Evolutionary conservation across 2,888 invertebrate species (phyloP).

Genomic region (Bedellia somnulentella): DNA sequence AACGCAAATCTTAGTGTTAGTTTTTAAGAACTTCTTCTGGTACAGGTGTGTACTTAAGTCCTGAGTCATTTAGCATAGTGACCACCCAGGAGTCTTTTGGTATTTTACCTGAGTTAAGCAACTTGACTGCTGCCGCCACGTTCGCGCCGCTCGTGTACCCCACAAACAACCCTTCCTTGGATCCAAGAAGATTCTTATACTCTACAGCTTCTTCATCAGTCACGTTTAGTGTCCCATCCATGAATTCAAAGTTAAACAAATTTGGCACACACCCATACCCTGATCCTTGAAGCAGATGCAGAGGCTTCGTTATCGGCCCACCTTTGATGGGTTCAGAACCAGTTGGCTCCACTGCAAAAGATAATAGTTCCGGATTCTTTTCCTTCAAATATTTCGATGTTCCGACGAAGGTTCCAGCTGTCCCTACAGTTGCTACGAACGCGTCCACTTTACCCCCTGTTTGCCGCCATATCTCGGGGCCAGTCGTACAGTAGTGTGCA

Average conservation of each 20-base stretch:
- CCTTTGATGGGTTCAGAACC: constrained; percentile 46
- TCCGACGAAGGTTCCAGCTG: constrained; percentile 42
- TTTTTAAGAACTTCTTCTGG: constrained; percentile 22
- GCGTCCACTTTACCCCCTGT: constrained; percentile 43
- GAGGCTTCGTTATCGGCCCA: constrained; percentile 34
- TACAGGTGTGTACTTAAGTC: constrained; percentile 42
- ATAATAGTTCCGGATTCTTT: constrained; percentile 27
- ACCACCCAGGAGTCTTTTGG: constrained; percentile 44
- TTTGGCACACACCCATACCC: constrained; percentile 44
- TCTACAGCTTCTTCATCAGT: constrained; percentile 36
- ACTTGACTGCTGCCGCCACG: constrained; percentile 41
- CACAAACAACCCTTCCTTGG: constrained; percentile 42
- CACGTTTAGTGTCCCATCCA: constrained; percentile 39
- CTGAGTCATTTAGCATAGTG: constrained; percentile 36
- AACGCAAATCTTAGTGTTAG: no score
- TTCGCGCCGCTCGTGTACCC: constrained; percentile 51
- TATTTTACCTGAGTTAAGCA: constrained; percentile 33
- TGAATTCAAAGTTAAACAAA: constrained; percentile 33
- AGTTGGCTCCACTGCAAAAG: constrained; percentile 39
- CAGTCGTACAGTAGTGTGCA: constrained; percentile 40
- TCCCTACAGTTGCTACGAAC: constrained; percentile 42
- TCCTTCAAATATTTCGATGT: constrained; percentile 41
- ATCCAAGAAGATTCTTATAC: constrained; percentile 33
- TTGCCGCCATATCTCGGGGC: constrained; percentile 50
- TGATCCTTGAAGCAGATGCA: constrained; percentile 46